Conservation (phyloP, 1,140 invertebrate species). For the Babylonia areolata region DNA sequence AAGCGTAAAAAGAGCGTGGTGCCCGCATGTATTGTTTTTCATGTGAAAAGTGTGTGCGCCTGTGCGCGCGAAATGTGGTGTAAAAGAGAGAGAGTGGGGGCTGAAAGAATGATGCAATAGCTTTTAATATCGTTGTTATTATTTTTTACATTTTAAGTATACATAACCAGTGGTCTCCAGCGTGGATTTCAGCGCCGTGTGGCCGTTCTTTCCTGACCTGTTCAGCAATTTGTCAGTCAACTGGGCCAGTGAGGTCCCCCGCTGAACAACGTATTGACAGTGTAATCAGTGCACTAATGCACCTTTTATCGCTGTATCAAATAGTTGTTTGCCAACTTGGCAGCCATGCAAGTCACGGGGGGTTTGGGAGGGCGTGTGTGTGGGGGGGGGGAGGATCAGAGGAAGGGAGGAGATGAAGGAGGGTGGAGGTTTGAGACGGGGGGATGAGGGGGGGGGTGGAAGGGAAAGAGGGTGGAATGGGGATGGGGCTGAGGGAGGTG, state of each 20-base stretch:
- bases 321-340: not conserved
- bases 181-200: too few relatives aligned
- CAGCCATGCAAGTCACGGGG: not conserved
- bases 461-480: not conserved
- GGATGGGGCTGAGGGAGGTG: not conserved
- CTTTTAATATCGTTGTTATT: too few relatives aligned
- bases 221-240: not conserved
- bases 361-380: not conserved
- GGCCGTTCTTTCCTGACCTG: too few relatives aligned
- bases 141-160: too few relatives aligned
- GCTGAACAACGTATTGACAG: not conserved
- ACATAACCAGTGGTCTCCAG: too few relatives aligned
- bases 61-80: too few relatives aligned
- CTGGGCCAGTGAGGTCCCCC: not conserved
- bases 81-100: too few relatives aligned
- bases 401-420: not conserved
- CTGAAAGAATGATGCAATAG: too few relatives aligned
- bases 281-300: constrained; percentile 8
- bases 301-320: not conserved
- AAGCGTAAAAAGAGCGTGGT: too few relatives aligned
- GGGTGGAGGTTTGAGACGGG: not conserved
- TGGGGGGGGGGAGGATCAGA: not conserved
- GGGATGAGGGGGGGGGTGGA: not conserved
- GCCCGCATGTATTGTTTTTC: too few relatives aligned
- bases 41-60: too few relatives aligned